Base-by-base conservation (phyloP, 92 coral and sea anemone species). In the Zoanthus solanderi region DNA sequence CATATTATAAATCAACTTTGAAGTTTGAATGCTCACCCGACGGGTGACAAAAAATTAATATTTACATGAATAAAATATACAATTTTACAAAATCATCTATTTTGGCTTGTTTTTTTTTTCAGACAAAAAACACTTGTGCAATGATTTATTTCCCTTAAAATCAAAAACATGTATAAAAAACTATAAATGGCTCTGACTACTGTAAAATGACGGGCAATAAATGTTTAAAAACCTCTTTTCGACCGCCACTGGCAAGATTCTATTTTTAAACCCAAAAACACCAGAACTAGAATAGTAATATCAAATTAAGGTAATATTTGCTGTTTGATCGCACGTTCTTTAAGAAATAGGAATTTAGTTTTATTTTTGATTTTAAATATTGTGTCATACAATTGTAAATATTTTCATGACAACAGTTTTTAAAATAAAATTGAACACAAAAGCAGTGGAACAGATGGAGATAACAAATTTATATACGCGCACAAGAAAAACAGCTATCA, bases 401-500 rank as follows among this genome's bases (percentile, higher is more conserved):
- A 50, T 50, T 50, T 50, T 50, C 54, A 10, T 50, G 54, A 10
- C 69, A 23, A 63, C 5, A 16, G 8, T 63, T 63, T 60, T 63
- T 63, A 28, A 16, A 28, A n/a, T 63, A 7, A 50, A 50, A 50
- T 50, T 7, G 2, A 63, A 63, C 31, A 17, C 29, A 63, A 17
- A 6, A 16, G 7, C 32, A 17, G 0, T 6, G n/a, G 8, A 16
- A n/a, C 69, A 63, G 69, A 63, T 63, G 69, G 28, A 7, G 32
- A 15, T 14, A 69, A 69, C 45, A 69, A 69, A 31, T 69, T 69
- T 69, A 69, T 17, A 76, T 50, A 76, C 45, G 29, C 61, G 42
- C 12, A n/a, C 28, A 48, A 50, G 9, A 45, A 50, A 60, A 32
- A 18, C 29, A 48, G 6, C 42, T 3, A 34, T 34, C 42, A 53